A percentile compares a stretch with the other conserved stretches of the same genome.
These are phyloP conservation scores for Aramus guarauna DNA, from an alignment of 2,113 vertebrate genomes.

Conservation along the genomic window DNA sequence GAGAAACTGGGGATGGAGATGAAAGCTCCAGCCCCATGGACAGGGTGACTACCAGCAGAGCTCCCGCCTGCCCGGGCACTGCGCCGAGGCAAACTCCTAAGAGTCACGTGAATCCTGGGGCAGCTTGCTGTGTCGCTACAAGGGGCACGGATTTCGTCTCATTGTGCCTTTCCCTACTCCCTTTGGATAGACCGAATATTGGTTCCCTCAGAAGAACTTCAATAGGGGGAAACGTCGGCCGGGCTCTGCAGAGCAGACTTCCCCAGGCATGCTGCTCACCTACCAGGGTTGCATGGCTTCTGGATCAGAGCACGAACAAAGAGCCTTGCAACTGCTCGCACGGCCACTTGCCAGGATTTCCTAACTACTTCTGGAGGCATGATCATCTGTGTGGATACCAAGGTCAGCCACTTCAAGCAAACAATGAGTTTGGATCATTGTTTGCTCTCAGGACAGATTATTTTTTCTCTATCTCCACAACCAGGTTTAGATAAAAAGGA, in stretches of 20 bases:
- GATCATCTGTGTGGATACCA: background rate
- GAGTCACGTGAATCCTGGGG: background rate
- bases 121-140: background rate
- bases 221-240: background rate
- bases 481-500: background rate
- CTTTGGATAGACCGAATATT: background rate
- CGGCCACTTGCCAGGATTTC: background rate
- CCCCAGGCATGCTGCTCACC: background rate
- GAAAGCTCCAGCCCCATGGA: background rate
- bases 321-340: background rate
- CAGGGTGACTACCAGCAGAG: background rate
- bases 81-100: background rate
- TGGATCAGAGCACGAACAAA: background rate
- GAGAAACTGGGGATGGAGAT: accelerated
- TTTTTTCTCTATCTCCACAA: constrained; percentile 32
- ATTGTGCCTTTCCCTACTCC: background rate
- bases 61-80: accelerated
- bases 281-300: background rate
- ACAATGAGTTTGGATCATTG: background rate
- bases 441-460: constrained; percentile 6
- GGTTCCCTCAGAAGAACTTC: background rate
- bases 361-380: background rate
- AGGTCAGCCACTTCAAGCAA: constrained; percentile 45
- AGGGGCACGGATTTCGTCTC: background rate
- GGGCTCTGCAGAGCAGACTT: background rate